phyloP scores from a whole-genome alignment of 2,797 vertebrate genomes.

The Sardinella longiceps region DNA sequence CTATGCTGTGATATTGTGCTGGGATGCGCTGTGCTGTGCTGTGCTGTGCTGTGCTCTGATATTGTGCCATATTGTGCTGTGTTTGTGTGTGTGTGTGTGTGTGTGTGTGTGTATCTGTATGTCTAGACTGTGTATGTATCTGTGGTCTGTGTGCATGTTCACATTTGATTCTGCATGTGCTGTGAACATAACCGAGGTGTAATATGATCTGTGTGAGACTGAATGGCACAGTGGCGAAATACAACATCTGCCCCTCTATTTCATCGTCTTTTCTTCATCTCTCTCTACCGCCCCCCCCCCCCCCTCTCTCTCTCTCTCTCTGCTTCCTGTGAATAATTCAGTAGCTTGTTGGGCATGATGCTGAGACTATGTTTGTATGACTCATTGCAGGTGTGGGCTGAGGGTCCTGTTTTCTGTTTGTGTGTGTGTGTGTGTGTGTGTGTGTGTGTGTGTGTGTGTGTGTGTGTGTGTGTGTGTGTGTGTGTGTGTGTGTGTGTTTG shows the following conservation, averaged over 20 bases:
- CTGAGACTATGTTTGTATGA: neutral
- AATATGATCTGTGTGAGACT: neutral
- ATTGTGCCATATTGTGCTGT: neutral
- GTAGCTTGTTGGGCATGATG: neutral
- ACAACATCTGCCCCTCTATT: neutral
- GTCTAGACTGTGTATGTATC: neutral
- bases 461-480: conserved; percentile 17
- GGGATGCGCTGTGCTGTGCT: too few species aligned
- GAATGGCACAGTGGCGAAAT: neutral
- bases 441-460: neutral
- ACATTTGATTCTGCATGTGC: neutral
- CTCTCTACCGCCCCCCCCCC: neutral
- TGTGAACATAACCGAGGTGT: neutral
- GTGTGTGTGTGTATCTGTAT: neutral
- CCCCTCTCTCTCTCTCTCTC: neutral
- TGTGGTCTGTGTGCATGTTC: neutral
- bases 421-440: conserved; percentile 20
- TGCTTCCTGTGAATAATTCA: neutral
- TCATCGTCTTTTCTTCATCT: neutral
- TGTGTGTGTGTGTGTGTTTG: conserved; percentile 18
- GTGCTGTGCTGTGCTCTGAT: too few species aligned
- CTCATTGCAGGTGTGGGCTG: conserved; percentile 6
- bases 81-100: neutral
- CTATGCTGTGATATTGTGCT: too few species aligned
- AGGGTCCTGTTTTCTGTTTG: neutral